Conservation (phyloP, 2,113 vertebrate genomes). For the Cyrtonyx montezumae region DNA sequence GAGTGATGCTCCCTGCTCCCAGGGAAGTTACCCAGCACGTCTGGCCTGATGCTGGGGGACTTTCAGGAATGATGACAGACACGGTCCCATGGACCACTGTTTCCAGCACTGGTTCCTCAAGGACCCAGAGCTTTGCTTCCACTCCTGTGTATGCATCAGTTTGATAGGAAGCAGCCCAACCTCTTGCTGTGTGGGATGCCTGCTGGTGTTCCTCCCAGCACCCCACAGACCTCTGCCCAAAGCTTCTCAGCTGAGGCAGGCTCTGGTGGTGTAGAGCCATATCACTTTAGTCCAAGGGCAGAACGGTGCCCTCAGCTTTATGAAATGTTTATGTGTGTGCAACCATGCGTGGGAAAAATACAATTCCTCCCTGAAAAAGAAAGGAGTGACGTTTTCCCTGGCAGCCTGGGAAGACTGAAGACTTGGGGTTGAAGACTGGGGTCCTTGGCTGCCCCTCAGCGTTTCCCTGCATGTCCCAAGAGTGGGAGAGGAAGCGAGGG, state of each 20-base stretch:
- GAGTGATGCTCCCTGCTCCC: accelerated
- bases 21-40: not conserved
- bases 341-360: not conserved
- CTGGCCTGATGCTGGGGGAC: not conserved
- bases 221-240: not conserved
- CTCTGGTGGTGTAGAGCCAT: not conserved
- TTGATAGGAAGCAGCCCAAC: not conserved
- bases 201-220: not conserved
- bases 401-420: no score
- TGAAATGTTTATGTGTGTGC: not conserved
- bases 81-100: not conserved
- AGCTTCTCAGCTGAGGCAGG: not conserved
- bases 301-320: accelerated
- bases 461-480: not conserved
- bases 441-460: not conserved
- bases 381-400: not conserved
- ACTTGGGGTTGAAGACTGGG: no score
- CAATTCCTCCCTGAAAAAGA: not conserved
- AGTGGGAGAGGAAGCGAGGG: accelerated
- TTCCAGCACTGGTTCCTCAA: not conserved
- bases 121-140: not conserved
- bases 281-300: not conserved
- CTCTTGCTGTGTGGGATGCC: not conserved
- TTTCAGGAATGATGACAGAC: not conserved
- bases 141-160: not conserved